These are phyloP conservation scores for Gorsachius goisagi DNA, from an alignment of 2,113 vertebrate genomes.

Conservation along the genomic window DNA sequence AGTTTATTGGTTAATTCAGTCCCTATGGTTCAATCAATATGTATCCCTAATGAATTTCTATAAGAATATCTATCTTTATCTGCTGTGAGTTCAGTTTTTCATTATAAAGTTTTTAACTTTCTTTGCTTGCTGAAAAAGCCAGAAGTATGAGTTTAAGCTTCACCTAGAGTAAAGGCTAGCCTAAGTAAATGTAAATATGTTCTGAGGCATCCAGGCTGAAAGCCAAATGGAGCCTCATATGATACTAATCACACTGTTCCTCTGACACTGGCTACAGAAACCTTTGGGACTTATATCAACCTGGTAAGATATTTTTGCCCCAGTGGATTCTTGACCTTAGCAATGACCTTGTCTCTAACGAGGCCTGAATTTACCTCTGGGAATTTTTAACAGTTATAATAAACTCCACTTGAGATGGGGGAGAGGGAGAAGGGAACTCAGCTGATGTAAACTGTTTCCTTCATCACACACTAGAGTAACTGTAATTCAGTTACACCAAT, in stretches of 20 bases:
- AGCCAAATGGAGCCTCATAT: background rate
- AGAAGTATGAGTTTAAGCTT: background rate
- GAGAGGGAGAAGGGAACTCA: background rate
- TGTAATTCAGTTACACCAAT: background rate
- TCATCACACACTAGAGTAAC: background rate
- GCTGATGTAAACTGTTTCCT: background rate
- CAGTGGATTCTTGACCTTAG: background rate
- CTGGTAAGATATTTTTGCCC: background rate
- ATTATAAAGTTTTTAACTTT: background rate
- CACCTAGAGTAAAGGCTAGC: background rate
- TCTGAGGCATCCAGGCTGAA: background rate
- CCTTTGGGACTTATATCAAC: background rate
- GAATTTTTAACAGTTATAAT: background rate
- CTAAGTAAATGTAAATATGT: background rate
- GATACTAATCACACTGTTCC: background rate
- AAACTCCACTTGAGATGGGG: background rate
- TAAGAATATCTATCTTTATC: background rate
- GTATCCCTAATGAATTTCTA: background rate
- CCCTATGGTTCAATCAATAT: background rate
- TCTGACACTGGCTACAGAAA: background rate
- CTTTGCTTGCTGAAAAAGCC: background rate
- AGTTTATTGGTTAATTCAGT: background rate
- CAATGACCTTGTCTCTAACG: background rate
- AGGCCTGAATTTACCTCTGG: background rate
- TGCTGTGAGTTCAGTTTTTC: background rate